Evolutionary conservation across 2,888 invertebrate genomes (phyloP), one percentile per base, ranked within the genome.

Genomic region (Tetramorium bicarinatum): DNA sequence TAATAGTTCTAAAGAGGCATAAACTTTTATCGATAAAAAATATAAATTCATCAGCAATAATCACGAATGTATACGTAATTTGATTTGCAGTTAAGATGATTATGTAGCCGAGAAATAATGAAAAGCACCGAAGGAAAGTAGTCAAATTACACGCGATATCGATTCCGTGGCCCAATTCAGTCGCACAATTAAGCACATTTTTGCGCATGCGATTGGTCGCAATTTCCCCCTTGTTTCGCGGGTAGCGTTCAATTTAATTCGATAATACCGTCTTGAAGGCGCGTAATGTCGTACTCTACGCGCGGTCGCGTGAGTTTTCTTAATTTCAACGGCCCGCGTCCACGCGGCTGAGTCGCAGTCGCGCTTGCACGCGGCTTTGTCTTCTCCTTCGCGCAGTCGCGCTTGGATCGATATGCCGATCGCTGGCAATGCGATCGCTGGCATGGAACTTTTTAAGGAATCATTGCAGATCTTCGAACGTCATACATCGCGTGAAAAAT

Each of bases 301-400:
- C 44, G 82, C 54, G 85, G 77, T 93, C 87, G 93, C 93, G 93
- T 93, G 93, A 91, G 90, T 91, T 90, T 90, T 85, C 87, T 91
- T 91, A 91, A 92, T 93, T 93, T 92, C 61, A 85, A 85, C 25
- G 76, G n/a, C n/a, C n/a, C n/a, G n/a, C n/a, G n/a, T n/a, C n/a
- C n/a, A n/a, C n/a, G n/a, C n/a, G n/a, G n/a, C n/a, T n/a, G n/a
- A n/a, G n/a, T n/a, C 84, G 49, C 54, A 54, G 64, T 59, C 59
- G 71, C 75, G 15, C 38, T 69, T n/a, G n/a, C n/a, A n/a, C n/a
- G n/a, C n/a, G n/a, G n/a, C n/a, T n/a, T n/a, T n/a, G n/a, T n/a
- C n/a, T n/a, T n/a, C n/a, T n/a, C n/a, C n/a, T n/a, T n/a, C n/a
- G 76, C 84, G 49, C 54, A 54, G 64, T 59, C 59, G 71, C 75